Evolutionary conservation across 2,888 invertebrate genomes (phyloP).

Genomic region (Lasioglossum villosulum): DNA sequence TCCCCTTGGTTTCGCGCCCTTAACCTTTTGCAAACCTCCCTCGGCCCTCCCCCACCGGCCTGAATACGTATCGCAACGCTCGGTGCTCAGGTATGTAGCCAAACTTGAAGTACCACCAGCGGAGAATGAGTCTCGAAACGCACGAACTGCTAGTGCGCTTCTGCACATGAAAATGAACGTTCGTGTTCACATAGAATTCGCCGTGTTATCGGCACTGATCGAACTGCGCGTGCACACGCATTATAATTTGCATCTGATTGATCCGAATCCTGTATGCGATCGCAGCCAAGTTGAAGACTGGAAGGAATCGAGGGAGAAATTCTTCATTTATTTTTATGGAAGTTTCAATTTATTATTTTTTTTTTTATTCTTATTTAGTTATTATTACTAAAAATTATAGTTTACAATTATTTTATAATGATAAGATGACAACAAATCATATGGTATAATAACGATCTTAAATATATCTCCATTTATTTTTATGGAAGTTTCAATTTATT

Average conservation of each 20-base stretch:
- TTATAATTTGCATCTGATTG: neutral
- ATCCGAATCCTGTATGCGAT: neutral
- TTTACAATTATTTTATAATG: too few relatives aligned
- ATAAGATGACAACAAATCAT: too few relatives aligned
- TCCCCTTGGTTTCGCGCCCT: constrained; percentile 50
- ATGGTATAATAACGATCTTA: too few relatives aligned
- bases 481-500: too few relatives aligned
- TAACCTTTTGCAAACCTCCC: constrained; percentile 50
- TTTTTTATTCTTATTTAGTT: too few relatives aligned
- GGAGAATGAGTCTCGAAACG: constrained; percentile 30
- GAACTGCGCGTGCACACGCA: neutral
- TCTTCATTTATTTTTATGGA: neutral
- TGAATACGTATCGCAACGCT: constrained; percentile 17
- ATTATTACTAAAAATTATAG: too few relatives aligned
- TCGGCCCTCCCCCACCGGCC: neutral
- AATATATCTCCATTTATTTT: too few relatives aligned
- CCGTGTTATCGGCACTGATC: neutral
- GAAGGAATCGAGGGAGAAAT: neutral
- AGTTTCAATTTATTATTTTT: neutral
- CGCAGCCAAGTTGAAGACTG: neutral
- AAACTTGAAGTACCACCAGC: constrained; percentile 31
- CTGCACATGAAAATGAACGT: constrained; percentile 9
- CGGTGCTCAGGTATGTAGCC: constrained; percentile 55
- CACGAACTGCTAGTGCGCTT: constrained; percentile 30
- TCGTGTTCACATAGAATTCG: constrained; percentile 10